Evolutionary conservation across 2,888 invertebrate species (phyloP), one percentile per base, ranked within the genome.

Genomic region (Orchesellides sinensis): DNA sequence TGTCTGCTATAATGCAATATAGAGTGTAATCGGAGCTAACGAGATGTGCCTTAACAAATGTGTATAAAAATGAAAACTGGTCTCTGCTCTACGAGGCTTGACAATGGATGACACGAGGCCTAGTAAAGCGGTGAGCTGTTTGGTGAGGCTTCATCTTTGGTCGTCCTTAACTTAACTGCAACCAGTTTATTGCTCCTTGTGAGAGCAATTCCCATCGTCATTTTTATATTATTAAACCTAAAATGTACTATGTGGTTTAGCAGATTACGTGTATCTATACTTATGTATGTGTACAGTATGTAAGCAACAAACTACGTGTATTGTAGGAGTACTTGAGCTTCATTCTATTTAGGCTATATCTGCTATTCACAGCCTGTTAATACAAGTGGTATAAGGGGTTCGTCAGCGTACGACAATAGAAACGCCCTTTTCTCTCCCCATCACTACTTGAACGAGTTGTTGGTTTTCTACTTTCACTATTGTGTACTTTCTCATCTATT

Each of bases 31-130:
- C 73, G 61, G 63, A 63, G 61, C 73, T 73, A 73, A 73, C 73
- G 73, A 73, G 73, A 73, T 73, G 73, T 61, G 73, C 63, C 73
- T 73, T 61, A 63, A 61, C 61, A 73, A 73, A 73, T 47, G 61
- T 63, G 73, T 40, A 49, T 47, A 74, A 74, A 74, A 74, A 74
- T 74, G 74, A 74, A 65, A 63, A 74, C 73, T 61, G 59, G 40
- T 74, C 65, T 65, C 49, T 52, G 63, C 23, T 74, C 65, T 35
- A 65, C 65, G 74, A 74, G 52, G 74, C 74, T 74, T 74, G 74
- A 74, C 74, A 74, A 74, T 74, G 65, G 74, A 74, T 74, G 74
- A 74, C 74, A 52, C 19, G 54, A 74, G 59, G 61, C 47, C 63
- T 45, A 47, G 59, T 59, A 72, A 72, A 72, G n/a, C 52, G 54